Conservation (phyloP, 2,797 vertebrate genomes). For the Cephalopachus bancanus region DNA sequence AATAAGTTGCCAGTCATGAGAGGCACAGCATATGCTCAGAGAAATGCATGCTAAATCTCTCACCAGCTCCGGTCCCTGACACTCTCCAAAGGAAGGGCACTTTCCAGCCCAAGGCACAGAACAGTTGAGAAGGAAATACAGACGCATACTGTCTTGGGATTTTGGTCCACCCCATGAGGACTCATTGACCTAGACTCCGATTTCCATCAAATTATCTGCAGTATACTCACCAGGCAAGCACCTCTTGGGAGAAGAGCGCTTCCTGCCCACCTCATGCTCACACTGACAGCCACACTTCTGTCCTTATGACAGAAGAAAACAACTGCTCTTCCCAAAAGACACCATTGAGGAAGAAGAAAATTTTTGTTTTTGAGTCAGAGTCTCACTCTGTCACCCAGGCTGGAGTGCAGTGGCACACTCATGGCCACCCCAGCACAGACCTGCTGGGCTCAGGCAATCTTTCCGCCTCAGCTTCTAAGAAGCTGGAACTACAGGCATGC, state of each 20-base stretch:
- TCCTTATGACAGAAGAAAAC: neutral
- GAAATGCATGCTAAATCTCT: constrained; percentile 47
- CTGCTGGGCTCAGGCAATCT: no score
- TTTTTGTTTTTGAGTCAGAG: neutral
- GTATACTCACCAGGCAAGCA: neutral
- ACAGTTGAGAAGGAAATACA: neutral
- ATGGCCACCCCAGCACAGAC: no score
- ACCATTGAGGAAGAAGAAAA: neutral
- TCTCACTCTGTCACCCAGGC: no score
- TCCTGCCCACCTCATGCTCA: neutral
- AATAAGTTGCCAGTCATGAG: constrained; percentile 78
- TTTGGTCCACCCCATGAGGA: neutral
- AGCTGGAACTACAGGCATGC: no score
- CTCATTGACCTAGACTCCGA: neutral
- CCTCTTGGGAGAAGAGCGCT: neutral
- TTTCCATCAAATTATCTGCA: neutral
- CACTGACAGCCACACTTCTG: neutral
- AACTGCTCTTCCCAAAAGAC: neutral
- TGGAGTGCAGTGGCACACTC: no score
- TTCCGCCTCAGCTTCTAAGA: no score
- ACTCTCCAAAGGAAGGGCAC: neutral
- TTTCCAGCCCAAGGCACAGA: neutral
- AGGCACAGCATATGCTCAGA: neutral
- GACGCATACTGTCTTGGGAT: neutral
- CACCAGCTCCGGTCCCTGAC: neutral